Conservation (phyloP, 2,888 invertebrate species). For the Brachyptera putata region DNA sequence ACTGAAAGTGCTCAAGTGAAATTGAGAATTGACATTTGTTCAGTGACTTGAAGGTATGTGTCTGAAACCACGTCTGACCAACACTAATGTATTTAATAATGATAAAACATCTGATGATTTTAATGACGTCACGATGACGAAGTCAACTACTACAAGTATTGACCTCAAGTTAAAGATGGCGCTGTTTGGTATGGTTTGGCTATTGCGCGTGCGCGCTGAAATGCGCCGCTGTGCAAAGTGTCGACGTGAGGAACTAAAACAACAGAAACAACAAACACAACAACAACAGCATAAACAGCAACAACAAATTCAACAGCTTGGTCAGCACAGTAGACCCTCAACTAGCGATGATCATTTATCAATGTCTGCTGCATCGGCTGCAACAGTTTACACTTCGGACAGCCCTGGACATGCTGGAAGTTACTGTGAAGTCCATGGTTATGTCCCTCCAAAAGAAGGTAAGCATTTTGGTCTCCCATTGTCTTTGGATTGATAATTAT, state of each 20-base stretch:
- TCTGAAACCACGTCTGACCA: constrained; percentile 8
- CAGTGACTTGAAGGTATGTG: constrained; percentile 16
- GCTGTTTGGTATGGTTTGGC: constrained; percentile 82
- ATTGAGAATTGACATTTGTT: too few species aligned
- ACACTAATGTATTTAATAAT: constrained; percentile 8
- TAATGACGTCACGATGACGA: constrained; percentile 17
- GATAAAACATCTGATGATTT: neutral
- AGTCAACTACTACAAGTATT: neutral
- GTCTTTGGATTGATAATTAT: too few species aligned
- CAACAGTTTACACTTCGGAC: constrained; percentile 52
- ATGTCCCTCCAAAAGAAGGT: constrained; percentile 54
- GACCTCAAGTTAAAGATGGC: constrained; percentile 57
- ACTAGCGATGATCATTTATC: constrained; percentile 17
- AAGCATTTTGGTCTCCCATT: too few species aligned
- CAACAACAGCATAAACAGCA: constrained; percentile 31
- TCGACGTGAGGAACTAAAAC: constrained; percentile 51
- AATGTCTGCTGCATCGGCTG: constrained; percentile 39
- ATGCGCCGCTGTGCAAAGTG: constrained; percentile 71
- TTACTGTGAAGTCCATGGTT: constrained; percentile 58
- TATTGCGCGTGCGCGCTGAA: constrained; percentile 74
- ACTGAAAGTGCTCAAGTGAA: too few species aligned
- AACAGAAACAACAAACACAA: constrained; percentile 40
- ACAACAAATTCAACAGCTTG: constrained; percentile 18
- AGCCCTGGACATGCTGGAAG: constrained; percentile 48
- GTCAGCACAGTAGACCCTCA: constrained; percentile 22